phyloP scores from a whole-genome alignment of 2,888 invertebrate genomes.

The Calameuta idolon region DNA sequence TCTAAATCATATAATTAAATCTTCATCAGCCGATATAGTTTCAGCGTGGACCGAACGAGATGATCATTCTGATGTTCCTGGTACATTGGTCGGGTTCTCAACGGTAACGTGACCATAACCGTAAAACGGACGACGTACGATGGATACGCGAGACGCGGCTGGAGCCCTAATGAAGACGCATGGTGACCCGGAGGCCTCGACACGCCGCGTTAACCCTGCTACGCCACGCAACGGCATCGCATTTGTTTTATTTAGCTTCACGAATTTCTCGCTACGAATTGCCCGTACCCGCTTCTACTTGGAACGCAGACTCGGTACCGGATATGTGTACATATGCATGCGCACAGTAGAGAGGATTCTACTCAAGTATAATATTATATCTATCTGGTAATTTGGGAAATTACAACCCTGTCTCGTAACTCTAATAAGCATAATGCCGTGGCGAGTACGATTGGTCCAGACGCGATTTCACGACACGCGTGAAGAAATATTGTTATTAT shows the following conservation, averaged over 20 bases:
- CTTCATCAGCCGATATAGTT: background rate
- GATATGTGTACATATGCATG: background rate
- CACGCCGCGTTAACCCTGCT: constrained; percentile 33
- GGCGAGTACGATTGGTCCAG: background rate
- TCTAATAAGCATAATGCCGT: background rate
- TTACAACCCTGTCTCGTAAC: background rate
- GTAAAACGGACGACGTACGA: constrained; percentile 40
- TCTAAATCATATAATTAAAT: no score
- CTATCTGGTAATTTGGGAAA: background rate
- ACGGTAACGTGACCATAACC: constrained; percentile 22
- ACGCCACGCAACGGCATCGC: constrained; percentile 20
- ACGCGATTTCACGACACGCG: background rate
- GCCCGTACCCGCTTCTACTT: background rate
- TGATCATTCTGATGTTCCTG: background rate
- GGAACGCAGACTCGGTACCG: background rate
- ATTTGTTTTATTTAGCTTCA: constrained; percentile 25
- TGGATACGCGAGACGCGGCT: constrained; percentile 31
- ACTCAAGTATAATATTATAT: background rate
- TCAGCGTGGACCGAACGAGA: background rate
- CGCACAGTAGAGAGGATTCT: no score
- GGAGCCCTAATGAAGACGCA: constrained; percentile 50
- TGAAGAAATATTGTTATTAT: background rate
- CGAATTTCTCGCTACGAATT: constrained; percentile 13
- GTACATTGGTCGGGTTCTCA: background rate
- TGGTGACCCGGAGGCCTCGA: constrained; percentile 38